Evolutionary conservation across 2,113 vertebrate species (phyloP).

Genomic region (Chloebia gouldiae): DNA sequence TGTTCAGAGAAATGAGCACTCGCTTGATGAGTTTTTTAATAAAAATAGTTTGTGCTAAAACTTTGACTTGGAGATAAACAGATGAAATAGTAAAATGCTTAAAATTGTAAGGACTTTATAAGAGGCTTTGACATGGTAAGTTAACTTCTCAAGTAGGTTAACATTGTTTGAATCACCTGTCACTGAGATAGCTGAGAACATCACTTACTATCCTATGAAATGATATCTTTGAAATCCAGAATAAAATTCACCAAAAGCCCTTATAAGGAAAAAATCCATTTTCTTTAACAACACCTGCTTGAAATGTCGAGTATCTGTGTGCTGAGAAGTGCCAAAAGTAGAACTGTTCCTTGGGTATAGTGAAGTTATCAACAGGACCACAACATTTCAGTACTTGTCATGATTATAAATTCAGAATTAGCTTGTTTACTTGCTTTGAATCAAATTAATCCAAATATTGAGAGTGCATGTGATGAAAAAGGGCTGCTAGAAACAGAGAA

Average conservation of each 20-base stretch:
- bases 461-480: background rate
- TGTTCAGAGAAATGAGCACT: fast-evolving
- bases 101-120: fast-evolving
- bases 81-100: background rate
- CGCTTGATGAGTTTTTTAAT: background rate
- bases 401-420: background rate
- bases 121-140: background rate
- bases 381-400: background rate
- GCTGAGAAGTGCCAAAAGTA: background rate
- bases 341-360: background rate
- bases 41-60: background rate
- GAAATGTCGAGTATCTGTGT: background rate
- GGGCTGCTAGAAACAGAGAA: background rate
- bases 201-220: background rate
- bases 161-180: background rate
- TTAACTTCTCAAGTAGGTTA: background rate
- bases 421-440: background rate
- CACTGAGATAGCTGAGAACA: background rate
- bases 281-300: background rate
- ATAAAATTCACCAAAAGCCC: background rate
- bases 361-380: background rate
- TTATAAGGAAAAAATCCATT: background rate
- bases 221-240: background rate
- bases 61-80: background rate
- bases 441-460: background rate